Base-by-base conservation (phyloP, 2,113 vertebrate genomes). In the Festucalex cinctus region DNA sequence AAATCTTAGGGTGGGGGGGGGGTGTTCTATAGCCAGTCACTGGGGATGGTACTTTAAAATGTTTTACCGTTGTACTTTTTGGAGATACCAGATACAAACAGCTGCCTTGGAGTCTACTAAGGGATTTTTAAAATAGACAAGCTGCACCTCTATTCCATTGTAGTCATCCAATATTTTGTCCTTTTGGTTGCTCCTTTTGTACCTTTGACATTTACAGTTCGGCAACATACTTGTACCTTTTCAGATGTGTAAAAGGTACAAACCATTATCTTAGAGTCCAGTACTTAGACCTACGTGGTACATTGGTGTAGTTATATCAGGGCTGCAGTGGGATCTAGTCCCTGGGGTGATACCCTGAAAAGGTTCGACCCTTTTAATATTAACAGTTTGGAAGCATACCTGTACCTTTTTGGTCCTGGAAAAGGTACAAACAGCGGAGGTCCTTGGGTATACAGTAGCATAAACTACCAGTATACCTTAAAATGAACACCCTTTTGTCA, bases 191-290 rank as follows among this genome's bases (percentile, higher is more conserved):
- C 1, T 54, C 3, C 53, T n/a, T 54, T 56, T 28, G n/a, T 53
- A 12, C 51, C 51, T 10, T 53, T 24, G n/a, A 24, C 26, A 28
- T 35, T 35, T 19, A 57, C 28, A 19, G 28, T 57, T 57, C 16
- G 26, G 16, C 7, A 57, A 32, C 4, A 7, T 56, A 56, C 6
- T 7, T 17, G 22, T 14, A 26, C 4, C 13, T 56, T 57, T 46
- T 56, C 16, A 1, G 26, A 32, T 32, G 16, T 19, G 54, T 5
- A 57, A 57, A 28, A 19, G 1, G 14, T 57, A 19, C 12, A 17
- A 32, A 32, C 26, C 2, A 5, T 32, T 32, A 6, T 66, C 62
- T 49, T 65, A 63, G 60, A 74, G 77, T 63, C 46, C 28, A 14
- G 2, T 28, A 56, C 26, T 56, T 56, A 26, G 53, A 14, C 53